Percentiles rank a stretch among this genome's conserved stretches.
phyloP scores from a whole-genome alignment of 2,113 vertebrate species.

The Solea senegalensis region DNA sequence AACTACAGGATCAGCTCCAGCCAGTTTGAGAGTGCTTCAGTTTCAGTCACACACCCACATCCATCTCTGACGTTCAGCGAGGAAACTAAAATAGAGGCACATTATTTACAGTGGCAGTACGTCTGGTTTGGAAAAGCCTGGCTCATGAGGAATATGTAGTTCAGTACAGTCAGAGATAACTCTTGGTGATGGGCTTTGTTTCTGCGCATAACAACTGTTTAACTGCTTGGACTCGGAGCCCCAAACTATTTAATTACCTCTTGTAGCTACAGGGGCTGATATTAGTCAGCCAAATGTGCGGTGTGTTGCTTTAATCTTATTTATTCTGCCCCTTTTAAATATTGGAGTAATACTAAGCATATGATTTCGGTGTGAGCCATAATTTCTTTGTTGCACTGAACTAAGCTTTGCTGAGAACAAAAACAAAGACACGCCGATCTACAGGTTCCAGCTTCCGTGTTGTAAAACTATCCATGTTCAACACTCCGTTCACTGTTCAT shows the following conservation, averaged over 20 bases:
- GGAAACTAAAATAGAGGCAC: not conserved
- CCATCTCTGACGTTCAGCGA: too few relatives aligned
- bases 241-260: not conserved
- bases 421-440: not conserved
- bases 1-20: not conserved
- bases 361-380: not conserved
- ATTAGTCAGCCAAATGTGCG: not conserved
- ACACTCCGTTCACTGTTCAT: constrained; percentile 4
- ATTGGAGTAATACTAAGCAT: not conserved
- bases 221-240: not conserved
- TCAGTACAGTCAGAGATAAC: not conserved
- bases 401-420: not conserved
- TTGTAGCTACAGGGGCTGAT: not conserved
- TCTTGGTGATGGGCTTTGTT: not conserved
- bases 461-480: constrained; percentile 4
- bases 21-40: not conserved
- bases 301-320: not conserved
- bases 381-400: not conserved
- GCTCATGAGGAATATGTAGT: not conserved
- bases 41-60: not conserved
- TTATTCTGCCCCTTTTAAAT: not conserved
- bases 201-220: constrained; percentile 1
- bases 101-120: not conserved
- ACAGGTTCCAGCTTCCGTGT: not conserved
- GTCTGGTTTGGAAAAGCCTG: not conserved